These are phyloP conservation scores for Dromococcyx pavoninus DNA, from an alignment of 2,797 vertebrate genomes.

Conservation along the genomic window DNA sequence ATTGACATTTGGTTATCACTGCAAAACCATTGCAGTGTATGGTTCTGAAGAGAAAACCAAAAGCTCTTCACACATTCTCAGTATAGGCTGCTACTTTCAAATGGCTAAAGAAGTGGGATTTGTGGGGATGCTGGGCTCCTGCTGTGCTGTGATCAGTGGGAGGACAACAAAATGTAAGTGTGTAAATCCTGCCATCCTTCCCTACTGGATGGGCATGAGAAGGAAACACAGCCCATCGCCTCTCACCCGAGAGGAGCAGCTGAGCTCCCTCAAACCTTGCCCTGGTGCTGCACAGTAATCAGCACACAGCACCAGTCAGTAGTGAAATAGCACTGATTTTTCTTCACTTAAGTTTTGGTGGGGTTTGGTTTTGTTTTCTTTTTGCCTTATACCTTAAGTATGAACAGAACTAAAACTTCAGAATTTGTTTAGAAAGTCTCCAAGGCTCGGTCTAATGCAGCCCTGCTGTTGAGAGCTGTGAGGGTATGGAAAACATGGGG, in stretches of 20 bases:
- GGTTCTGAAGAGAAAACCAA: neutral
- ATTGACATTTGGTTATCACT: neutral
- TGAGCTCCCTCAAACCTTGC: neutral
- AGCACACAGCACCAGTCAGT: rapidly evolving
- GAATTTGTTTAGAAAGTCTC: neutral
- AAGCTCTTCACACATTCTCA: neutral
- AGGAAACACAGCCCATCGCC: no score
- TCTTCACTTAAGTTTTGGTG: neutral
- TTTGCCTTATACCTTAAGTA: neutral
- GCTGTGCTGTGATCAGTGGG: neutral
- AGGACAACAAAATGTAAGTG: neutral
- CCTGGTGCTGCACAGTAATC: neutral
- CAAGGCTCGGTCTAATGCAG: neutral
- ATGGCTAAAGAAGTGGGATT: neutral
- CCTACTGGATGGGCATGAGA: neutral
- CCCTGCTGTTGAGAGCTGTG: neutral
- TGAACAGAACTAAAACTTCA: neutral
- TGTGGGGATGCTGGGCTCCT: neutral
- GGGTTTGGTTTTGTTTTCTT: no score
- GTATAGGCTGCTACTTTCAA: neutral
- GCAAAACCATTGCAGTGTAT: neutral
- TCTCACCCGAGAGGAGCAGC: neutral
- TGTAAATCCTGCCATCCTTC: neutral
- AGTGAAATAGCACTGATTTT: neutral
- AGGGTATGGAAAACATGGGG: neutral